Conservation (phyloP, 2,113 vertebrate genomes). For the Rhea pennata region DNA sequence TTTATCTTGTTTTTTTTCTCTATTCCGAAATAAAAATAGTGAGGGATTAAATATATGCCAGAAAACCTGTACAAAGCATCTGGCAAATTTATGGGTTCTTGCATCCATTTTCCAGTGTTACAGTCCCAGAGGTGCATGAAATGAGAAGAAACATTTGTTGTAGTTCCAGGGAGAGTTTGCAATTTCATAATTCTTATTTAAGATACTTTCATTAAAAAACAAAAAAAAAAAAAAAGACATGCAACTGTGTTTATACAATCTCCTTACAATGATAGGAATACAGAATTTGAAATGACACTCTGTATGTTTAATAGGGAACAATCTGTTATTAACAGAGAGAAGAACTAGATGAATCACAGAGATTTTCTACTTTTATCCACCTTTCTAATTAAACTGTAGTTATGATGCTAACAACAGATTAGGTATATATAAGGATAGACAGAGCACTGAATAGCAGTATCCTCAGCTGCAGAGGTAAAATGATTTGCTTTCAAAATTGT, state of each 20-base stretch:
- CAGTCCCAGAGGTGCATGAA: conserved; percentile 22
- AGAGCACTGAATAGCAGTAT: neutral
- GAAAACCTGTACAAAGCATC: neutral
- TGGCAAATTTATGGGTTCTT: conserved; percentile 32
- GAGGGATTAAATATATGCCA: neutral
- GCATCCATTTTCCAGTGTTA: conserved; percentile 21
- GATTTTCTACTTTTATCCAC: neutral
- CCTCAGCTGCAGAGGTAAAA: neutral
- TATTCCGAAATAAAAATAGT: neutral
- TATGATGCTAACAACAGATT: neutral
- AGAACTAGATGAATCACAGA: neutral
- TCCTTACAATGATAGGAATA: neutral
- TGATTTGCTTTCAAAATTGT: neutral
- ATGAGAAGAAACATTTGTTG: conserved; percentile 43
- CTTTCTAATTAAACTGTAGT: neutral
- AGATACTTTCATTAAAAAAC: neutral
- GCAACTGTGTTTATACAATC: neutral
- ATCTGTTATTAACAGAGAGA: neutral
- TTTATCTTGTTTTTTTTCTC: neutral
- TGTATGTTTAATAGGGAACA: neutral
- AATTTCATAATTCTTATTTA: conserved; percentile 35
- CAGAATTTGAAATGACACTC: neutral
- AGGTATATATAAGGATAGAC: neutral
- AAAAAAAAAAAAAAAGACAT: neutral
- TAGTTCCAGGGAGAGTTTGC: conserved; percentile 11